Conservation (phyloP, 2,113 vertebrate genomes). For the Gnathonemus longibarbis region DNA sequence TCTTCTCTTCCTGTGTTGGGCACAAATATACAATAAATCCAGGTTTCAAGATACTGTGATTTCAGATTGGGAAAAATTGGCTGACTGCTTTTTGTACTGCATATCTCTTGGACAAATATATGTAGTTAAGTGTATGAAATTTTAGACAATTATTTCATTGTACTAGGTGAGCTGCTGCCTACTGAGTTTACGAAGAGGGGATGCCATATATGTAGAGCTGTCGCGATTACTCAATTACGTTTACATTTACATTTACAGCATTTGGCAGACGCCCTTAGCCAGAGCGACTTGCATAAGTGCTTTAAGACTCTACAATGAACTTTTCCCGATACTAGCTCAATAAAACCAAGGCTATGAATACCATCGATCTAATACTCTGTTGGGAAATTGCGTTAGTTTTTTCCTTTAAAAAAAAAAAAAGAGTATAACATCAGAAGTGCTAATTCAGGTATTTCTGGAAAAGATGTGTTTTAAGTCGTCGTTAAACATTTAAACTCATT, state of each 20-base stretch:
- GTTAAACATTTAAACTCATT: not conserved
- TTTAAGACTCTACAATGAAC: too few species aligned
- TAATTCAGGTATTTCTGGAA: too few species aligned
- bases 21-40: not conserved
- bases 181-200: not conserved
- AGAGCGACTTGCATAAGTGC: too few species aligned
- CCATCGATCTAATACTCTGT: too few species aligned
- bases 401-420: too few species aligned
- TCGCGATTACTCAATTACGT: not conserved
- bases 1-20: not conserved
- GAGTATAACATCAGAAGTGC: too few species aligned
- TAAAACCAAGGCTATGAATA: too few species aligned
- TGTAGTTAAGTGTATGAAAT: not conserved
- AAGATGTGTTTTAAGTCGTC: too few species aligned
- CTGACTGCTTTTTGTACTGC: not conserved
- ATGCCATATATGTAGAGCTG: not conserved
- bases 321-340: too few species aligned
- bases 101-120: not conserved
- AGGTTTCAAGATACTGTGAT: not conserved
- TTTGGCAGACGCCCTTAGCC: too few species aligned
- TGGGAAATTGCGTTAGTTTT: too few species aligned
- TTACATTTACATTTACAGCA: too few species aligned
- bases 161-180: not conserved
- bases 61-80: not conserved
- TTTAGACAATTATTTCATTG: not conserved